These are phyloP conservation scores for Trachelus stipa DNA, from an alignment of 2,888 invertebrate genomes.

Conservation along the genomic window DNA sequence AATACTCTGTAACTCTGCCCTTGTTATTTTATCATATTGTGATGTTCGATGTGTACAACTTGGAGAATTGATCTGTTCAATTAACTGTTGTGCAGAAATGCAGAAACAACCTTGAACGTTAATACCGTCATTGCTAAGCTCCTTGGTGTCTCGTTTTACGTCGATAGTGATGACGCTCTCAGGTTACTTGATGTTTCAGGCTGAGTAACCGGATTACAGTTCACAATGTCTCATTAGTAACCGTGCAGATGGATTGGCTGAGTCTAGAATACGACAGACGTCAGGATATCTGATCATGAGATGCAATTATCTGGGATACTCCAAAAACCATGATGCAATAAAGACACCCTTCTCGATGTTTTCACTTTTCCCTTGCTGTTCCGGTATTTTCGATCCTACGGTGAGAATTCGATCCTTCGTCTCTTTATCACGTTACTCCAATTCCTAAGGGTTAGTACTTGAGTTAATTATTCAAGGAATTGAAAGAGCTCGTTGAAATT, in stretches of 20 bases:
- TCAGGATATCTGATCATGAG: not conserved
- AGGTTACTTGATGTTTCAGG: not conserved
- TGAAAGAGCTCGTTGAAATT: not conserved
- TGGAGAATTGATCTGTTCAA: not conserved
- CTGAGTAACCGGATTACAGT: not conserved
- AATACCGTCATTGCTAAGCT: not conserved
- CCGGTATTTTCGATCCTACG: not conserved
- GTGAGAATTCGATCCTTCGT: not conserved
- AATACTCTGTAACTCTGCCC: not conserved
- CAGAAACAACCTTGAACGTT: not conserved
- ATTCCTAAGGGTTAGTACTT: not conserved
- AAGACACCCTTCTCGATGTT: not conserved
- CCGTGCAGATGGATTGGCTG: not conserved
- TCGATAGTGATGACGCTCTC: not conserved
- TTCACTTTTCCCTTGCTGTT: not conserved
- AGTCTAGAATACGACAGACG: not conserved
- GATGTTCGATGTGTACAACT: not conserved
- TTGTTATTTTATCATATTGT: not conserved
- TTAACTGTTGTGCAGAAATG: not conserved
- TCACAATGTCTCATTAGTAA: not conserved
- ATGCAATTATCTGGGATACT: not conserved
- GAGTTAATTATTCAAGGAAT: not conserved
- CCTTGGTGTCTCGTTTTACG: not conserved
- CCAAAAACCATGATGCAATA: not conserved
- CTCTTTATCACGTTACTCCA: not conserved